A percentile compares a stretch with the other conserved stretches of the same genome.
Evolutionary conservation across 2,113 vertebrate species (phyloP).

Genomic region (Microtus montanus): DNA sequence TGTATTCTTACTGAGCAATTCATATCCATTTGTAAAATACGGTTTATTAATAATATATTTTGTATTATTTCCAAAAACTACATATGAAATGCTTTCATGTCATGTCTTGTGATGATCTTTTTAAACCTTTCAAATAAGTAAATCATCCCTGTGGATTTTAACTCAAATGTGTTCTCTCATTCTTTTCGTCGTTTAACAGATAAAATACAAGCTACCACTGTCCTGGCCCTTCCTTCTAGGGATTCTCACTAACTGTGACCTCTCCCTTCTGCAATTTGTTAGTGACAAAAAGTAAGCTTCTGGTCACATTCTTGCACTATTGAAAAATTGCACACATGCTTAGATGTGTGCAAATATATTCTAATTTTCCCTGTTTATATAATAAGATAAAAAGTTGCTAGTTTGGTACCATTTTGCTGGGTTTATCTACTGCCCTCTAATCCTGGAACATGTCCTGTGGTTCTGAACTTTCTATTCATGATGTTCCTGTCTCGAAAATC

Average conservation of each 20-base stretch:
- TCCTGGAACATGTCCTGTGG: neutral
- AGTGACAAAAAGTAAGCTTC: neutral
- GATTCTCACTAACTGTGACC: neutral
- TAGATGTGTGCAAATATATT: neutral
- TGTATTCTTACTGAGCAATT: neutral
- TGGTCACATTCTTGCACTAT: neutral
- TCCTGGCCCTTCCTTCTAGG: neutral
- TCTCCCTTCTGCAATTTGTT: neutral
- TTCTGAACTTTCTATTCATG: neutral
- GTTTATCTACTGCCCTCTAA: neutral
- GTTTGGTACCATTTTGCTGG: neutral
- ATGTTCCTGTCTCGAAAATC: neutral
- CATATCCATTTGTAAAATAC: constrained; percentile 12
- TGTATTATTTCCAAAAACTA: neutral
- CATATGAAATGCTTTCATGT: neutral
- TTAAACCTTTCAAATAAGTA: neutral
- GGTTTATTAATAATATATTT: neutral
- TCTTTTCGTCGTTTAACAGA: neutral
- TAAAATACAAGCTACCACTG: neutral
- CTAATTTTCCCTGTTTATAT: neutral
- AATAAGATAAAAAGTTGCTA: neutral
- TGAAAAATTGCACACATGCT: neutral
- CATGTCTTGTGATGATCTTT: neutral
- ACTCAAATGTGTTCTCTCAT: neutral
- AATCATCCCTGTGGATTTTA: constrained; percentile 6